phyloP scores from a whole-genome alignment of 2,113 vertebrate species.

The Prinia subflava region DNA sequence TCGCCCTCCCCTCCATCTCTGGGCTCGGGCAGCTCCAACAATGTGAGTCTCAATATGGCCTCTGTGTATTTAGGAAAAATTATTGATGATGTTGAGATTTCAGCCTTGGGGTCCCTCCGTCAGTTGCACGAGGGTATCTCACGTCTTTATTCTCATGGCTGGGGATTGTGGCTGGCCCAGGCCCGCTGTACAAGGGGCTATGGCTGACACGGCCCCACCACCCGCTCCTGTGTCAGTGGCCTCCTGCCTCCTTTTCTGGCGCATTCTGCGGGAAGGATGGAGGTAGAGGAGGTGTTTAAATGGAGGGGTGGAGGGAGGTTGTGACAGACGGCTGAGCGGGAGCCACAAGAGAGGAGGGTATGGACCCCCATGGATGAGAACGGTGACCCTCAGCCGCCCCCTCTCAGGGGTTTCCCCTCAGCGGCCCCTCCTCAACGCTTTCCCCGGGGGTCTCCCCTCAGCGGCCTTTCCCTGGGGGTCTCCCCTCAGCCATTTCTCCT shows the following conservation, averaged over 20 bases:
- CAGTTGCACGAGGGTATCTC: accelerated
- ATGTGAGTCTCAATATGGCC: neutral
- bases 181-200: accelerated
- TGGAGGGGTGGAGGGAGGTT: neutral
- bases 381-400: neutral
- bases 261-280: neutral
- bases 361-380: accelerated
- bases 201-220: accelerated
- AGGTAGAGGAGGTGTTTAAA: neutral
- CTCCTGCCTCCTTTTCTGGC: neutral
- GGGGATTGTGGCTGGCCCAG: neutral
- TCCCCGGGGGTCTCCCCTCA: neutral
- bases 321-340: no score
- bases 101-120: accelerated
- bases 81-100: neutral
- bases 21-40: neutral
- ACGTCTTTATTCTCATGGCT: accelerated
- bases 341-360: accelerated
- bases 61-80: neutral
- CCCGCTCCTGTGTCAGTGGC: accelerated
- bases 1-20: accelerated
- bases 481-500: neutral
- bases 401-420: neutral
- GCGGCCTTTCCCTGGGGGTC: neutral
- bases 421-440: neutral